These are phyloP conservation scores for Myotis planiceps DNA, from an alignment of 2,797 vertebrate species.

Conservation along the genomic window DNA sequence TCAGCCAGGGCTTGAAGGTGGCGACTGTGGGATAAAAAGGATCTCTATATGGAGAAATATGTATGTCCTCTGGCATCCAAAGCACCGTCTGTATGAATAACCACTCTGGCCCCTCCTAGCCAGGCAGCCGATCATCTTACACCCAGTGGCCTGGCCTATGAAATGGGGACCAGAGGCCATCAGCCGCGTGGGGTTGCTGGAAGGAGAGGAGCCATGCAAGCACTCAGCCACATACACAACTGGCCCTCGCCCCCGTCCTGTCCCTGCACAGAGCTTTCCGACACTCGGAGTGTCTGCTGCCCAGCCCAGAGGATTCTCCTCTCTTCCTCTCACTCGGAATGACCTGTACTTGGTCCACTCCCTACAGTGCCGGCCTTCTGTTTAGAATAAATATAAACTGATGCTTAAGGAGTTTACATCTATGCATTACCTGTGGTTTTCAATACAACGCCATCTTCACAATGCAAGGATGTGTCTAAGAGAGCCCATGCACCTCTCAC, in stretches of 20 bases:
- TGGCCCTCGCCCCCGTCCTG: not conserved
- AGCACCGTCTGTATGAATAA: not conserved
- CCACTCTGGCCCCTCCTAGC: not conserved
- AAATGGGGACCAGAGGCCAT: not conserved
- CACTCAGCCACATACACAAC: not conserved
- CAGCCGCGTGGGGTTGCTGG: not conserved
- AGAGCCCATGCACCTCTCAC: not conserved
- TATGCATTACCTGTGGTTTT: not conserved
- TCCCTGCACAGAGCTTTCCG: not conserved
- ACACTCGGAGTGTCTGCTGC: not conserved
- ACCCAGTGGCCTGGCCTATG: not conserved
- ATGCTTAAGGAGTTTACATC: not conserved
- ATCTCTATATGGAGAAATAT: not conserved
- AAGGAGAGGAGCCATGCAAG: not conserved
- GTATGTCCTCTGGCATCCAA: not conserved
- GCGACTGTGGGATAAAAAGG: no score
- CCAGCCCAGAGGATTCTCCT: not conserved
- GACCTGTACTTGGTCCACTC: not conserved
- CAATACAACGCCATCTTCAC: not conserved
- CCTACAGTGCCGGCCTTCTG: not conserved
- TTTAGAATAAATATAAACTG: not conserved
- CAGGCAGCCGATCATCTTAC: not conserved
- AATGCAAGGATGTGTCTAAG: not conserved
- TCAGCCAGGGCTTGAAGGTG: not conserved
- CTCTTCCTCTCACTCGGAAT: not conserved